A percentile compares a stretch with the other conserved stretches of the same genome.
Conservation (phyloP, 2,113 vertebrate genomes). For the Trichechus manatus region DNA sequence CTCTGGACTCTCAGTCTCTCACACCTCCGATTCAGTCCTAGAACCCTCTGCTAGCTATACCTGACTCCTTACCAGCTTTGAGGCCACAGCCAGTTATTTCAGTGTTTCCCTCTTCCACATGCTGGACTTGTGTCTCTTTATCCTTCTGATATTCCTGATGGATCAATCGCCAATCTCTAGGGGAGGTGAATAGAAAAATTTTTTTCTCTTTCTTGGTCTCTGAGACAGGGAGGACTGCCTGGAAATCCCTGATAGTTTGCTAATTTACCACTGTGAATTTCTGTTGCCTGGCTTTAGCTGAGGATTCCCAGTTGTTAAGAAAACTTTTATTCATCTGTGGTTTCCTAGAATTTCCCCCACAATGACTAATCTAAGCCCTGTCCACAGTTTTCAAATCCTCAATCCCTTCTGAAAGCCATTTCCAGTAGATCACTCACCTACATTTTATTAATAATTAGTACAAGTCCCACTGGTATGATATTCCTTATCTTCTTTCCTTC, state of each 20-base stretch:
- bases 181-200: background rate
- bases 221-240: background rate
- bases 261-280: background rate
- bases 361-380: background rate
- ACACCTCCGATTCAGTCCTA: background rate
- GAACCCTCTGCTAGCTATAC: background rate
- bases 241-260: background rate
- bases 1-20: background rate
- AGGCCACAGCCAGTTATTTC: background rate
- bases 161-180: background rate
- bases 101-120: background rate
- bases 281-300: background rate
- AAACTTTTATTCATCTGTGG: background rate
- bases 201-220: background rate
- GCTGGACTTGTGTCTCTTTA: background rate
- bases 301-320: background rate
- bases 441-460: conserved; percentile 1
- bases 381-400: background rate
- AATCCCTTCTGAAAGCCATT: background rate
- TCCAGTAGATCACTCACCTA: background rate
- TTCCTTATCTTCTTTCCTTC: background rate
- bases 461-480: background rate
- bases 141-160: background rate
- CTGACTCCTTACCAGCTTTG: background rate
- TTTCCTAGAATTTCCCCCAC: background rate